These are phyloP conservation scores for Homarus americanus DNA, from an alignment of 1,140 invertebrate genomes.

Conservation along the genomic window DNA sequence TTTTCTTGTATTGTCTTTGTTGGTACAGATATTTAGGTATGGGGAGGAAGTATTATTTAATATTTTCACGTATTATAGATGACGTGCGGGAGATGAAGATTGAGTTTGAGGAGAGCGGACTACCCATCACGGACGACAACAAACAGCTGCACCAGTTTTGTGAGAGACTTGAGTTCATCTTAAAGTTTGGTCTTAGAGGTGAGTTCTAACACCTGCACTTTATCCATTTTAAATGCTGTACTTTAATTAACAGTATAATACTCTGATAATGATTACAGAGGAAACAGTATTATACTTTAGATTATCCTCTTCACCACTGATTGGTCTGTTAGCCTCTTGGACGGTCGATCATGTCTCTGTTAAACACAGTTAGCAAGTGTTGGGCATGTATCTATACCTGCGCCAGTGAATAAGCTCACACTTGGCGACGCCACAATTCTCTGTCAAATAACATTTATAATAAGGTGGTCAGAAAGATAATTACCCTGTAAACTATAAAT, in stretches of 20 bases:
- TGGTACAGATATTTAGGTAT: neutral
- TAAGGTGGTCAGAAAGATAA: neutral
- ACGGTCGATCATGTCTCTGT: no score
- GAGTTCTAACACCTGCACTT: neutral
- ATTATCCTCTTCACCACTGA: no score
- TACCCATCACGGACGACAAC: slow-evolving; percentile 50
- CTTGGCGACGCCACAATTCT: no score
- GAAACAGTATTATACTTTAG: no score
- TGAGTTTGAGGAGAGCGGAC: slow-evolving; percentile 39
- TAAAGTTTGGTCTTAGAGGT: slow-evolving; percentile 50
- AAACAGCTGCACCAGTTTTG: slow-evolving; percentile 49
- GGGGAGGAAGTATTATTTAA: neutral
- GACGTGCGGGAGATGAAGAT: slow-evolving; percentile 34
- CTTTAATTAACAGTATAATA: no score
- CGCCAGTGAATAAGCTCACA: no score
- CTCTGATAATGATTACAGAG: no score
- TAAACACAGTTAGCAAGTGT: no score
- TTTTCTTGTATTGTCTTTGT: neutral
- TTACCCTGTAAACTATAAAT: neutral
- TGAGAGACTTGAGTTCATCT: slow-evolving; percentile 50
- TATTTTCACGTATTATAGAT: neutral
- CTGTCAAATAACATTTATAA: neutral
- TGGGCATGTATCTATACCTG: no score
- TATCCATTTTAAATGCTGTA: no score
- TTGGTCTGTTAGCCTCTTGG: no score